Base-by-base conservation (phyloP, 2,888 invertebrate species). In the Tuta absoluta region DNA sequence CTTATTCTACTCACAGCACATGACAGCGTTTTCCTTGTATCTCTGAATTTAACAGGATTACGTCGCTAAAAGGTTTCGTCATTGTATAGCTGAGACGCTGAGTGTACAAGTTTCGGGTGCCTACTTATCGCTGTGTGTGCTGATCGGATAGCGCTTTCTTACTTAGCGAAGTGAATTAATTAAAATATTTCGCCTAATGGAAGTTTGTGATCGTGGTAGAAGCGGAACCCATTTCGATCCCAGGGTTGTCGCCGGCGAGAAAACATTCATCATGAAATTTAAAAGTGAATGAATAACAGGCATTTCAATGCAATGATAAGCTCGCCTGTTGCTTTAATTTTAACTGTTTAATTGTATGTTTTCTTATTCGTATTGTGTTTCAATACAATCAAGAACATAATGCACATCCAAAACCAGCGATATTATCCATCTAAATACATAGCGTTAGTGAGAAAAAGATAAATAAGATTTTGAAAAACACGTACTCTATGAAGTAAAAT, bases 41-140 rank as follows among this genome's bases (percentile, higher is more conserved):
- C 66, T 23, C 48, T 62, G 62, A 41, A 60, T 70, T 63, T 67
- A 68, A 70, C 68, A 62, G 69, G 74, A 74, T 75, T 72, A 74
- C 69, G 59, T 58, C 69, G 70, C 69, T 75, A 73, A 76, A 75
- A 76, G 76, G 76, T 73, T 74, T 72, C 70, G 72, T 69, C 71
- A 70, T 71, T 71, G 66, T 70, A 67, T 67, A 66, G 67, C 65
- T 69, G 65, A 69, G 68, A 64, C 33, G 33, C 33, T 33, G 45
- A 45, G 49, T 59, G 64, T 64, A 59, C 57, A 62, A 58, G 60
- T 67, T 63, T 64, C 21, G 38, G 62, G 62, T 61, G 63, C 64
- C 23, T 63, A 60, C 65, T 64, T 69, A 65, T 68, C 56, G 68
- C 60, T 69, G 63, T 62, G 66, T 65, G 65, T 66, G 66, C 63